Conservation (phyloP, 2,113 vertebrate genomes). For the Alligator mississippiensis region DNA sequence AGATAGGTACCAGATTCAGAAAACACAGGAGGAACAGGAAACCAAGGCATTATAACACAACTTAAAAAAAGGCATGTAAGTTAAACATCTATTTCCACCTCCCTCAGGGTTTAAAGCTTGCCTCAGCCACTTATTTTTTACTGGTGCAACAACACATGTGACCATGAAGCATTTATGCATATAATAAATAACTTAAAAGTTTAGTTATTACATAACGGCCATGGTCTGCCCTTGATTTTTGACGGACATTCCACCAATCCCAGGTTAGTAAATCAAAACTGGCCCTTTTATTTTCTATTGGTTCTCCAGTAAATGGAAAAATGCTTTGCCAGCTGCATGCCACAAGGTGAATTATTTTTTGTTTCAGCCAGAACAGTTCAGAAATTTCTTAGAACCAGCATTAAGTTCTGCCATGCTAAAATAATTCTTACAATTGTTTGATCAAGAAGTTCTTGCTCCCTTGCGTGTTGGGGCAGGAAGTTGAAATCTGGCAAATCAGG, state of each 20-base stretch:
- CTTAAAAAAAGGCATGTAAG: background rate
- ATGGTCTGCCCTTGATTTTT: too few species aligned
- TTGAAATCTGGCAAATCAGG: background rate
- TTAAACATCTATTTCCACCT: too few species aligned
- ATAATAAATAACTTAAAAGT: too few species aligned
- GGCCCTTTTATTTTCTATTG: too few species aligned
- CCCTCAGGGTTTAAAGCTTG: too few species aligned
- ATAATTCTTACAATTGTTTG: background rate
- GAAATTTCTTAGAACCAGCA: background rate
- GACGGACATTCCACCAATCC: too few species aligned
- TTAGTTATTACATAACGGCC: too few species aligned
- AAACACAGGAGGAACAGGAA: background rate
- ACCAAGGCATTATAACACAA: background rate
- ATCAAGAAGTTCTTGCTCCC: background rate
- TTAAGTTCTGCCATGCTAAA: background rate
- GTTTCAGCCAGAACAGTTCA: background rate
- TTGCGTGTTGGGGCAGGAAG: background rate
- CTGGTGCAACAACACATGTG: too few species aligned
- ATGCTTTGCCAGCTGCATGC: background rate
- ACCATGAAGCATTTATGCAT: too few species aligned
- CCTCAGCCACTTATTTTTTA: too few species aligned
- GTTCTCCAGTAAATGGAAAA: too few species aligned
- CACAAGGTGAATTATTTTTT: background rate
- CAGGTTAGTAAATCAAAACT: too few species aligned
- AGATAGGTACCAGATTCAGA: background rate